Percentiles rank a stretch among this genome's conserved stretches.
These are phyloP conservation scores for Calosoma granatense DNA, from an alignment of 1,140 invertebrate species.

Conservation along the genomic window DNA sequence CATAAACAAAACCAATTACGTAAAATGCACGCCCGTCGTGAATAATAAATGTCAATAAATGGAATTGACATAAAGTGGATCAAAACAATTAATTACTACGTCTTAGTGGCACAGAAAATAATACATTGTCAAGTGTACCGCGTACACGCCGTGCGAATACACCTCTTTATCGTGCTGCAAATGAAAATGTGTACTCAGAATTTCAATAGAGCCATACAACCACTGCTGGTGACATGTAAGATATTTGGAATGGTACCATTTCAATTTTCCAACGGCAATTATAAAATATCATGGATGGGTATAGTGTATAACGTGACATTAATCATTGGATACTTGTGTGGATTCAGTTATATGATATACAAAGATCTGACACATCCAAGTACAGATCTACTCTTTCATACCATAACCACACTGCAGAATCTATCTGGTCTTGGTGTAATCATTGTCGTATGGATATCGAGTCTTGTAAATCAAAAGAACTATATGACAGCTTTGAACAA, in stretches of 20 bases:
- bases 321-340: constrained; percentile 8
- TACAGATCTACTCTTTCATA: constrained; percentile 9
- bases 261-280: background rate
- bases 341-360: constrained; percentile 4
- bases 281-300: constrained; percentile 10
- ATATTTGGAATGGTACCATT: constrained; percentile 13
- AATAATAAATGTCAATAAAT: background rate
- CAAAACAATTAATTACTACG: too few relatives aligned
- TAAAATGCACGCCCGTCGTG: too few relatives aligned
- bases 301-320: constrained; percentile 1
- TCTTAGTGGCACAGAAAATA: too few relatives aligned
- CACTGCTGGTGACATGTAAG: constrained; percentile 9
- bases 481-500: constrained; percentile 4
- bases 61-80: background rate
- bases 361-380: background rate
- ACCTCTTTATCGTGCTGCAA: too few relatives aligned
- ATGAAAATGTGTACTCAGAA: constrained; percentile 4
- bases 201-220: constrained; percentile 9
- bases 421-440: background rate
- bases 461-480: constrained; percentile 8
- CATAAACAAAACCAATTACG: too few relatives aligned
- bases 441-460: constrained; percentile 9
- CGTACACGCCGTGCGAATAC: too few relatives aligned
- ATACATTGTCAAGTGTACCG: too few relatives aligned
- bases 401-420: constrained; percentile 11